Conservation (phyloP, 2,113 vertebrate genomes). For the Ivindomyrus marchei region DNA sequence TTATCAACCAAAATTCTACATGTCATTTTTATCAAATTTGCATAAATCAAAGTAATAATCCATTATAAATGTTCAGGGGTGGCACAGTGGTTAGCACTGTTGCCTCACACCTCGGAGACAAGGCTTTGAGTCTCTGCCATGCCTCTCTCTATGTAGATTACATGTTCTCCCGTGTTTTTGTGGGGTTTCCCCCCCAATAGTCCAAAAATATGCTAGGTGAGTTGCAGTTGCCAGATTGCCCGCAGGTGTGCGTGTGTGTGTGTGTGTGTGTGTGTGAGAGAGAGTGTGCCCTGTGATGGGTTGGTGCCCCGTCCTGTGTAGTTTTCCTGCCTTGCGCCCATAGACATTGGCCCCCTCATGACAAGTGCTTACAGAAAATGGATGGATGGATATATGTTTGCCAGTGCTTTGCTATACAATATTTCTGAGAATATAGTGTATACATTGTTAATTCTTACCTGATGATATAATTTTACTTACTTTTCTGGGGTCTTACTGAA, state of each 20-base stretch:
- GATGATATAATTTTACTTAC: background rate
- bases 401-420: slow-evolving; percentile 45
- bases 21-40: background rate
- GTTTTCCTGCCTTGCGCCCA: background rate
- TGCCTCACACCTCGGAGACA: background rate
- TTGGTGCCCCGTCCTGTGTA: background rate
- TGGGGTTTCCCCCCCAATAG: background rate
- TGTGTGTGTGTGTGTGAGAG: background rate
- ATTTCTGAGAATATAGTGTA: slow-evolving; percentile 63
- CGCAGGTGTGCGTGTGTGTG: background rate
- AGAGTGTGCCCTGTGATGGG: background rate
- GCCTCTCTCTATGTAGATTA: background rate
- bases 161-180: too few relatives aligned
- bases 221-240: background rate
- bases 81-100: background rate
- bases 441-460: slow-evolving; percentile 59
- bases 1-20: background rate
- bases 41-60: background rate
- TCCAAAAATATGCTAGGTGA: background rate
- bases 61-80: slow-evolving; percentile 36
- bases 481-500: too few relatives aligned
- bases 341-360: background rate
- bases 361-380: too few relatives aligned
- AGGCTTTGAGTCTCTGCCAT: background rate
- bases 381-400: background rate